These are phyloP conservation scores for Cataglyphis livida DNA, from an alignment of 2,888 invertebrate species.

Conservation along the genomic window DNA sequence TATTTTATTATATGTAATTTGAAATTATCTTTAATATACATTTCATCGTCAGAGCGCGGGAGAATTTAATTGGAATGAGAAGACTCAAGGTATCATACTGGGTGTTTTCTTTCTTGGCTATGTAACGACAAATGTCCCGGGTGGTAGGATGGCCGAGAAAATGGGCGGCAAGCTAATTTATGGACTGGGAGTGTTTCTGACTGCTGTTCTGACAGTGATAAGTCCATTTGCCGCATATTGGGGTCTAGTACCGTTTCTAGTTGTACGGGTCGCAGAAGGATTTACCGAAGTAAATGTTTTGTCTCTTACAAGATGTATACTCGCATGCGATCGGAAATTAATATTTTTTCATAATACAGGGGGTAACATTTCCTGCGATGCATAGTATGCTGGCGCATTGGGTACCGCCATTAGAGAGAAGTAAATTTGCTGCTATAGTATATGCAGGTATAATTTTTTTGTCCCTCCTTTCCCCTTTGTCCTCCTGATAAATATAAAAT, in stretches of 20 bases:
- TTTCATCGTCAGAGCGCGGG: slow-evolving; percentile 87
- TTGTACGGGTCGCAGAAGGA: slow-evolving; percentile 92
- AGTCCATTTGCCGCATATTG: slow-evolving; percentile 93
- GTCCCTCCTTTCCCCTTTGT: not conserved
- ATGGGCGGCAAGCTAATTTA: slow-evolving; percentile 96
- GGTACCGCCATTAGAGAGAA: slow-evolving; percentile 97
- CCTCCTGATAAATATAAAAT: not conserved
- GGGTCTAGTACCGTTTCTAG: slow-evolving; percentile 89
- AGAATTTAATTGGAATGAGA: slow-evolving; percentile 92
- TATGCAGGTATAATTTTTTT: slow-evolving; percentile 89
- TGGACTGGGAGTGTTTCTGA: slow-evolving; percentile 92
- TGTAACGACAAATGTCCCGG: slow-evolving; percentile 93
- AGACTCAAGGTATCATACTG: slow-evolving; percentile 92
- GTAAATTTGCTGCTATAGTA: slow-evolving; percentile 95
- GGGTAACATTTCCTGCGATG: slow-evolving; percentile 97
- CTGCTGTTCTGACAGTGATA: slow-evolving; percentile 93
- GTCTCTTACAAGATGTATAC: not conserved
- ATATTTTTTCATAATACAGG: slow-evolving; percentile 84
- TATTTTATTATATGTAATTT: not conserved
- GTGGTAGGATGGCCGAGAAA: slow-evolving; percentile 93
- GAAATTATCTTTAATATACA: slow-evolving; percentile 53
- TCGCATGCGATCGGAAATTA: not conserved
- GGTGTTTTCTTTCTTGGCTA: slow-evolving; percentile 95
- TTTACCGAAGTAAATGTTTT: slow-evolving; percentile 90
- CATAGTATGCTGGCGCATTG: slow-evolving; percentile 96